phyloP scores from a whole-genome alignment of 2,797 vertebrate genomes.

The Tadarida brasiliensis region DNA sequence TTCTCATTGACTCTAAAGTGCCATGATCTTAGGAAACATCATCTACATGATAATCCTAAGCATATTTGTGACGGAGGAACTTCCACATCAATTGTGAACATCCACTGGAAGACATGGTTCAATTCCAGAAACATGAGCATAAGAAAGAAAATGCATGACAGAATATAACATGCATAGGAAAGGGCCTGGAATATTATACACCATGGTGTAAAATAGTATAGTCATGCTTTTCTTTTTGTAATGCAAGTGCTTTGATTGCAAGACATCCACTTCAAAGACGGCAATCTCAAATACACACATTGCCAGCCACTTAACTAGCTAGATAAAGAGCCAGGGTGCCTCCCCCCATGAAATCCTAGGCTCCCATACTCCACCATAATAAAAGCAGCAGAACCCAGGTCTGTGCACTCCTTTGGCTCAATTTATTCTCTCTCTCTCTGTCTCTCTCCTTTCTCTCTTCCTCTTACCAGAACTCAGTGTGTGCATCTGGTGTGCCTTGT shows the following conservation, averaged over 20 bases:
- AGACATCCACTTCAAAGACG: not conserved
- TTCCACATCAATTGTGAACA: not conserved
- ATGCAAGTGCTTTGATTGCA: not conserved
- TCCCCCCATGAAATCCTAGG: not conserved
- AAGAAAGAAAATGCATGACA: slow-evolving; percentile 8
- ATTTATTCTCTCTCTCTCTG: not conserved
- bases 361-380: not conserved
- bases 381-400: not conserved
- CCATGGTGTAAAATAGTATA: not conserved
- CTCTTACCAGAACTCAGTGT: not conserved
- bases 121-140: not conserved
- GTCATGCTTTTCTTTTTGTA: not conserved
- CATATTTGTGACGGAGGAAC: not conserved
- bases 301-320: not conserved
- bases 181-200: slow-evolving; percentile 1
- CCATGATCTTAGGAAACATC: slow-evolving; percentile 21
- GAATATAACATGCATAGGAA: not conserved
- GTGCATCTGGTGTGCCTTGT: not conserved
- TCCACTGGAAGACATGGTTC: not conserved
- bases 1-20: not conserved
- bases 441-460: not conserved
- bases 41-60: slow-evolving; percentile 8
- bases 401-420: not conserved
- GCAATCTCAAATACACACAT: not conserved
- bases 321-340: not conserved